Evolutionary conservation across 2,888 invertebrate species (phyloP).

Genomic region (Timandra comae): DNA sequence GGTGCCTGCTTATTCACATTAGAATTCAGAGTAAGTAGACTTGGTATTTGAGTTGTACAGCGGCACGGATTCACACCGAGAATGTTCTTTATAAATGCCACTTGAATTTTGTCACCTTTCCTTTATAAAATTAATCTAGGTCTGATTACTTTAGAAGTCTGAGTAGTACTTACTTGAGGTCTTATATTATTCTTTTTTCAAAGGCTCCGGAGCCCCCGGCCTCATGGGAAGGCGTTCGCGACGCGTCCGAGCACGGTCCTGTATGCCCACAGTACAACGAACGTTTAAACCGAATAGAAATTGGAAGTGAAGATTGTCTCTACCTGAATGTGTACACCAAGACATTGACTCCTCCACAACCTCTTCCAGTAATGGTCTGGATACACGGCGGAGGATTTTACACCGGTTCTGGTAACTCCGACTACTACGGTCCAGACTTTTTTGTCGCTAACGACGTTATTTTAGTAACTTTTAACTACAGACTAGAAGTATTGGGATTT

Average conservation of each 20-base stretch:
- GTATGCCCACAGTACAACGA: conserved; percentile 69
- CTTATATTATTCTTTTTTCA: too few relatives aligned
- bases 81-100: neutral
- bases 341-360: conserved; percentile 27
- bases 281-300: conserved; percentile 62
- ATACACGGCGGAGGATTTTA: conserved; percentile 71
- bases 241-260: conserved; percentile 56
- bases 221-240: conserved; percentile 53
- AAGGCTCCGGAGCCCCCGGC: conserved; percentile 64
- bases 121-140: too few relatives aligned
- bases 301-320: conserved; percentile 80
- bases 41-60: conserved; percentile 22
- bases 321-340: conserved; percentile 81
- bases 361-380: conserved; percentile 66
- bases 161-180: too few relatives aligned
- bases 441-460: conserved; percentile 59
- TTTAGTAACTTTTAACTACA: conserved; percentile 68
- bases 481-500: conserved; percentile 68
- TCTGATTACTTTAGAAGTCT: too few relatives aligned
- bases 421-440: conserved; percentile 69
- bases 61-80: conserved; percentile 12
- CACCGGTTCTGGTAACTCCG: conserved; percentile 67
- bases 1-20: conserved; percentile 22
- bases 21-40: conserved; percentile 28
- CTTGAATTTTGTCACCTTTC: too few relatives aligned